Evolutionary conservation across 2,888 invertebrate genomes (phyloP).

Genomic region (Glyphotaelius pellucidus): DNA sequence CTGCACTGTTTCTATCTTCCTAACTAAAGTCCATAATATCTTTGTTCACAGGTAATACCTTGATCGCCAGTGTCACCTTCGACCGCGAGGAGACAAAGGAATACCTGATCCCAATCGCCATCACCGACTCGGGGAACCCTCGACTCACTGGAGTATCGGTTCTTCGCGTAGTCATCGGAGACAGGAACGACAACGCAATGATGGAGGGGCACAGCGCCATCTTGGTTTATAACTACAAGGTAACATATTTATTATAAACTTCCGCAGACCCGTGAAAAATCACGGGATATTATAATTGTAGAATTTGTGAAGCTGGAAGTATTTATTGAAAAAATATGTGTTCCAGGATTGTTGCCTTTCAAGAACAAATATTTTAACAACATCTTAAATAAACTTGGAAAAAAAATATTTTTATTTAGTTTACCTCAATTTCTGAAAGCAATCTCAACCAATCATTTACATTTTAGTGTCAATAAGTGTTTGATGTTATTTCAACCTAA

Average conservation of each 20-base stretch:
- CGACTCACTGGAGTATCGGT: constrained; percentile 87
- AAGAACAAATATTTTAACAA: no score
- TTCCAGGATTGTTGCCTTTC: no score
- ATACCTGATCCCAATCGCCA: constrained; percentile 92
- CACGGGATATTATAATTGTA: no score
- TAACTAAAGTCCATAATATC: neutral
- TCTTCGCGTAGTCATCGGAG: constrained; percentile 93
- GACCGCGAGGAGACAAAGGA: constrained; percentile 93
- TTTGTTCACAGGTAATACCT: constrained; percentile 75
- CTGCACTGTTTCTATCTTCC: neutral
- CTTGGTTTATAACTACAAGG: constrained; percentile 96
- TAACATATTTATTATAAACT: constrained; percentile 69
- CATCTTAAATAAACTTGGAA: no score
- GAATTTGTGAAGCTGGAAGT: neutral
- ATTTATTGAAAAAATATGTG: no score
- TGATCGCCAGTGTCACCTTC: constrained; percentile 86
- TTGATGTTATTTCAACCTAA: neutral
- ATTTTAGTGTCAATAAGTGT: neutral
- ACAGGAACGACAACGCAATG: constrained; percentile 96
- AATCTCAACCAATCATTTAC: neutral
- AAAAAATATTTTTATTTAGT: no score
- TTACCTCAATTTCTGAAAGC: neutral
- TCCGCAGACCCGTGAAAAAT: neutral
- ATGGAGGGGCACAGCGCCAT: constrained; percentile 91
- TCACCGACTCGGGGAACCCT: constrained; percentile 90